Evolutionary conservation across 2,797 vertebrate species (phyloP), one percentile per base, ranked within the genome.

Genomic region (Prunella strophiata): DNA sequence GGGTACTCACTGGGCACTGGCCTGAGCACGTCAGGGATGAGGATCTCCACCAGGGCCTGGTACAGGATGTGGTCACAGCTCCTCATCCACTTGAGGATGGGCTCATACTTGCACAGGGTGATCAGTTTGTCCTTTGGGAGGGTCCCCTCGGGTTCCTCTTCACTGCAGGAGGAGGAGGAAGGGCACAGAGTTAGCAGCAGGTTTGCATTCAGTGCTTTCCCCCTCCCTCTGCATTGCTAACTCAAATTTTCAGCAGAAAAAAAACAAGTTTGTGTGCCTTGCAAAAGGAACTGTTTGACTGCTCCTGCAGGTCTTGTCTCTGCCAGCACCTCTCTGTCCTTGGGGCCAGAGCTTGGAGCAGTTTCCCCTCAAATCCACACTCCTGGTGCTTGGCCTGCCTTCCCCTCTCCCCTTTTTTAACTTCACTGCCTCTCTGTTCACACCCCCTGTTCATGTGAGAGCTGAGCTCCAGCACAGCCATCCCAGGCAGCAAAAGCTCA

Each of bases 61-160:
- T 99, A 99, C 62, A 99, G 97, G 98, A 99, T 98, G 97, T 99
- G 99, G 95, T 99, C 99, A 10, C 99, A 99, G 98, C 98, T 98
- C 88, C 99, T 98, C 99, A 99, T 99, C 99, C 99, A 99, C 57
- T 98, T 96, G 93, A 99, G 98, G 85, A 99, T 93, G 3, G 99
- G 98, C 87, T 99, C 99, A 0, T 98, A 99, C 96, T 99, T 99
- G 96, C 99, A 99, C 93, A 99, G 97, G 42, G 98, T 89, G 61
- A 99, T 97, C 96, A 99, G 98, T 96, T 98, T 99, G 71, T 99
- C 99, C 94, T 98, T 98, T 3, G 98, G 98, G 92, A 99, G 98
- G 63, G 97, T 66, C 13, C 97, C 97, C 19, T 99, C 99, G 0
- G 98, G 90, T 14, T 99, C 98, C 25, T 99, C 99, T 16, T 99